Evolutionary conservation across 2,888 invertebrate species (phyloP).

Genomic region (Hydropsyche betteni): DNA sequence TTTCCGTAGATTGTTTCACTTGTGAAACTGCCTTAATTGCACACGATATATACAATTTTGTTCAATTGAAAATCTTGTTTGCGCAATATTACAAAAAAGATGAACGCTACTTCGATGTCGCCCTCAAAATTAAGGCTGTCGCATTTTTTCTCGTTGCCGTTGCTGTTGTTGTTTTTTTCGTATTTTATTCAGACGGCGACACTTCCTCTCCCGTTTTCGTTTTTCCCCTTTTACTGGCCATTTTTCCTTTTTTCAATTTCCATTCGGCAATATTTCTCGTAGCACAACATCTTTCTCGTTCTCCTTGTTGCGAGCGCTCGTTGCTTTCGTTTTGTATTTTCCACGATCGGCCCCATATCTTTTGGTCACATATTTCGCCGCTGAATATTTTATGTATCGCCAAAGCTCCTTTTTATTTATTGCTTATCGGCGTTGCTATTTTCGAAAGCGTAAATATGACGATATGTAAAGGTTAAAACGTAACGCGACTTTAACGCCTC

Average conservation of each 20-base stretch:
- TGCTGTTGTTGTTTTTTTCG: slow-evolving; percentile 27
- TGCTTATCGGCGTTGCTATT: slow-evolving; percentile 48
- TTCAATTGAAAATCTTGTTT: too few relatives aligned
- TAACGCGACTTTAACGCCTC: slow-evolving; percentile 29
- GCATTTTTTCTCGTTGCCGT: slow-evolving; percentile 25
- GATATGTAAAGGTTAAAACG: not conserved
- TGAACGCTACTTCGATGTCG: not conserved
- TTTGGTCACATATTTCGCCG: slow-evolving; percentile 49
- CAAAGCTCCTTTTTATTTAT: slow-evolving; percentile 46
- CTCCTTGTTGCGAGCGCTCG: slow-evolving; percentile 14
- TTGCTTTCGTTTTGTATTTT: slow-evolving; percentile 35
- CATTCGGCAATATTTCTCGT: slow-evolving; percentile 47
- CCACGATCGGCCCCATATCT: slow-evolving; percentile 47
- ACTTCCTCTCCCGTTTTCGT: slow-evolving; percentile 41
- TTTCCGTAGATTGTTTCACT: slow-evolving; percentile 5
- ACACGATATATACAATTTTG: too few relatives aligned
- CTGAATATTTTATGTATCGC: slow-evolving; percentile 49
- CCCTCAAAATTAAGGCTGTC: slow-evolving; percentile 41
- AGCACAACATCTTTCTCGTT: slow-evolving; percentile 38
- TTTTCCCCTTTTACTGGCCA: slow-evolving; percentile 38
- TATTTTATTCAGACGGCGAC: slow-evolving; percentile 34
- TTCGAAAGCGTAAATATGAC: slow-evolving; percentile 22
- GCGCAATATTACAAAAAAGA: too few relatives aligned
- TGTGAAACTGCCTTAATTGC: not conserved
- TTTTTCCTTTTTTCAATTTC: slow-evolving; percentile 47